Evolutionary conservation across 2,113 vertebrate species (phyloP), one percentile per base, ranked within the genome.

Genomic region (Neolamprologus hecqui): DNA sequence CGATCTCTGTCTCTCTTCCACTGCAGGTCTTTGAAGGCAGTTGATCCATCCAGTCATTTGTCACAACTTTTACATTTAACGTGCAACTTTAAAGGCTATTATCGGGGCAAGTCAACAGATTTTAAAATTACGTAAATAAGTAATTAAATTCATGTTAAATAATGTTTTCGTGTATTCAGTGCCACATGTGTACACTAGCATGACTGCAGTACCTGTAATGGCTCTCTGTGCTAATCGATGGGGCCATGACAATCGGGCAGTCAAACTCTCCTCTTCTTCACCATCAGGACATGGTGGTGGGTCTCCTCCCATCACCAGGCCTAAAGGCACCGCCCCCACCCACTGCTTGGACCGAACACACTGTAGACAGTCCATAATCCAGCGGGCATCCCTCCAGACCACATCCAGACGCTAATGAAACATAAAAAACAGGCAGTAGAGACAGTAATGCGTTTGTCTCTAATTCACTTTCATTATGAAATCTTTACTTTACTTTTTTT

Each of bases 351-450:
- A 96, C 8, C 96, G 93, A 11, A 96, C 95, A 17, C 95, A 96
- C 82, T 96, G 96, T 13, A 97, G 92, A 26, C 95, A 96, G 82
- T 97, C 96, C 94, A 96, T 96, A 51, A 97, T 96, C 96, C 96
- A 97, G 26, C 96, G 94, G 19, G 94, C 92, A 8, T 95, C 93
- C n/a, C 95, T 90, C 96, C 96, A 97, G 85, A 95, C 88, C 35
- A 83, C 81, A 47, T 96, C 95, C 45, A 97, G 86, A 75, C 86
- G 92, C 96, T 97, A 63, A 13, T 26, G 65, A 17, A 51, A 84
- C 23, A 28, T 19, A 45, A 47, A 81, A 84, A 8, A 51, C 13
- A 31, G 37, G 23, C 7, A 73, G 19, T 42, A 33, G 23, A 49
- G 70, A 77, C 42, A 75, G 26, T 49, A 65, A n/a, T 26, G 2